Evolutionary conservation across 1,140 invertebrate genomes (phyloP), one percentile per base, ranked within the genome.

Genomic region (Drosophila subpulchrella): DNA sequence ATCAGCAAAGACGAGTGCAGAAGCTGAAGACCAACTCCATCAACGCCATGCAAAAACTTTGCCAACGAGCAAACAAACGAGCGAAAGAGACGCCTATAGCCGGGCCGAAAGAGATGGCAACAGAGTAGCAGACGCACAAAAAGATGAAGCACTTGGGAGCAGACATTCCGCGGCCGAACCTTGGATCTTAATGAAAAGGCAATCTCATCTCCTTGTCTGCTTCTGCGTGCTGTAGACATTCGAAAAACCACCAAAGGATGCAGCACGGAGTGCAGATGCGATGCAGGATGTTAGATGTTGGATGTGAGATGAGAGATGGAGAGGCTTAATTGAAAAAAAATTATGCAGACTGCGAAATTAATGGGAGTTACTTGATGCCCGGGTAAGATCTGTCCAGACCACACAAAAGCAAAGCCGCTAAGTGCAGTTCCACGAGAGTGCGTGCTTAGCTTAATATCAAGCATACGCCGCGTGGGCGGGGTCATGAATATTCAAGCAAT

Each of bases 321-420:
- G 81, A 62, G 66, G 56, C 67, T 81, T 86, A 86, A 86, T 86
- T 86, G 83, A 75, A 86, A 86, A 75, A 71, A 86, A 72, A 80
- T 81, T 61, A 77, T 58, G 75, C 65, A 71, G 66, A 67, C 61
- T 55, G 71, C 48, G 48, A 55, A 61, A 65, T 65, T 46, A 75
- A 84, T 79, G 60, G 46, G 63, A 55, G 61, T 70, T 55, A 68
- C 57, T 39, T 58, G 20, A 66, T 68, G 20, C 38, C 30, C 27
- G 39, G 10, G 24, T 27, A 15, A 42, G 67, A 71, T 71, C 57
- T 71, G 51, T 71, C 17, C 30, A 44, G 53, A 68, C 62, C 73
- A 68, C 62, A 56, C 50, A 76, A 76, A 56, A 60, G 72, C 42
- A 27, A 11, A 46, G 38, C n/a, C 36, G 24, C 42, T 55, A 50